A percentile compares a stretch with the other conserved stretches of the same genome.
Evolutionary conservation across 2,113 vertebrate species (phyloP).

Genomic region (Panurus biarmicus): DNA sequence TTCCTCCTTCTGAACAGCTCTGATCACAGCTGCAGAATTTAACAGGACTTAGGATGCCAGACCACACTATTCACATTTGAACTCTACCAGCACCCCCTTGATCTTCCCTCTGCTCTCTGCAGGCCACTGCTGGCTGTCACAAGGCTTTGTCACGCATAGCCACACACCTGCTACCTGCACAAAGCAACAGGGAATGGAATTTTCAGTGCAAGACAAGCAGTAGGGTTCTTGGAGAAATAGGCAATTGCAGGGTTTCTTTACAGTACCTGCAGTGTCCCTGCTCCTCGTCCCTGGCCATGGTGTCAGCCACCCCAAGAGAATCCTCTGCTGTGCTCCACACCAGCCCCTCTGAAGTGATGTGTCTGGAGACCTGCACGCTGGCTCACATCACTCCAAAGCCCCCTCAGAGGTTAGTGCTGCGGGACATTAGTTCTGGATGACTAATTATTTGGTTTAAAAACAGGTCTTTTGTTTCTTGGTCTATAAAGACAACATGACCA

Average conservation of each 20-base stretch:
- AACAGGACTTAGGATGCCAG: not conserved
- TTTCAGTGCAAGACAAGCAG: not conserved
- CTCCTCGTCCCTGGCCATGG: not conserved
- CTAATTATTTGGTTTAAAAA: conserved; percentile 66
- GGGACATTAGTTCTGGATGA: conserved; percentile 64
- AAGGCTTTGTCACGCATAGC: not conserved
- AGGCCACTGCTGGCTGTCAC: not conserved
- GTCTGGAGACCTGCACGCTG: not conserved
- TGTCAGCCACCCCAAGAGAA: not conserved
- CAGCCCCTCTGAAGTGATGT: not conserved
- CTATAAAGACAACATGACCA: conserved; percentile 63
- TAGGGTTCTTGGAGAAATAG: not conserved
- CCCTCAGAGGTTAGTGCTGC: conserved; percentile 26
- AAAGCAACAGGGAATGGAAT: not conserved
- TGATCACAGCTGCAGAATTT: not conserved
- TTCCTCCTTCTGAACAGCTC: not conserved
- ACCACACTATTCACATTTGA: not conserved
- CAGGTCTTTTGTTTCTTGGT: conserved; percentile 57
- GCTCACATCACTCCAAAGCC: not conserved
- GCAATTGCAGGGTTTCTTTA: not conserved
- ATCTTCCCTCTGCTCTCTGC: not conserved
- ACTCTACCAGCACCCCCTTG: not conserved
- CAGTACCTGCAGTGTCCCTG: not conserved
- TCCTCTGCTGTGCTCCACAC: not conserved
- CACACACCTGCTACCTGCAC: not conserved